Evolutionary conservation across 2,888 invertebrate genomes (phyloP).

Genomic region (Galerucella calmariensis): DNA sequence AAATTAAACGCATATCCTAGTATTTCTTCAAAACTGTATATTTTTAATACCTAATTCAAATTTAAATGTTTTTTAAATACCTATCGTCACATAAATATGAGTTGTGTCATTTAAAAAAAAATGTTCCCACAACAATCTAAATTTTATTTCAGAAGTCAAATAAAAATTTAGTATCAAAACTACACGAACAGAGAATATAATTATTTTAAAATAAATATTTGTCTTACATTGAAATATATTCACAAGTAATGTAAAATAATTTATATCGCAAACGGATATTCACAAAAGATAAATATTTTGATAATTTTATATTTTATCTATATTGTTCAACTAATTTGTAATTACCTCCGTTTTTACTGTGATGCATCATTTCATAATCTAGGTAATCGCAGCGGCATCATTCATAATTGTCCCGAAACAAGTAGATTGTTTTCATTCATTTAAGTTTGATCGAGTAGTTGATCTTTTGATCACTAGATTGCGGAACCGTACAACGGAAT

Average conservation of each 20-base stretch:
- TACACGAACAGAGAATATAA: too few species aligned
- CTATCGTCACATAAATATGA: too few species aligned
- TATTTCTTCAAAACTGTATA: too few species aligned
- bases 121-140: too few species aligned
- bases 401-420: background rate
- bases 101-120: too few species aligned
- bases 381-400: background rate
- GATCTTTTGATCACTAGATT: background rate
- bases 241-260: background rate
- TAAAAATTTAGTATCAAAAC: too few species aligned
- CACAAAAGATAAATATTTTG: background rate
- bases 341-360: background rate
- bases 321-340: background rate
- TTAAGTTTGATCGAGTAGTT: background rate
- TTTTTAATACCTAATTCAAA: too few species aligned
- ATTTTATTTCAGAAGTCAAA: too few species aligned
- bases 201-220: too few species aligned
- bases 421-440: background rate
- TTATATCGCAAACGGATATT: slow-evolving; percentile 1
- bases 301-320: background rate
- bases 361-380: background rate
- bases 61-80: too few species aligned
- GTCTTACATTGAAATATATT: too few species aligned
- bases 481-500: background rate
- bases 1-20: too few species aligned